Base-by-base conservation (phyloP, 2,797 vertebrate species). In the Aulostomus chinensis region DNA sequence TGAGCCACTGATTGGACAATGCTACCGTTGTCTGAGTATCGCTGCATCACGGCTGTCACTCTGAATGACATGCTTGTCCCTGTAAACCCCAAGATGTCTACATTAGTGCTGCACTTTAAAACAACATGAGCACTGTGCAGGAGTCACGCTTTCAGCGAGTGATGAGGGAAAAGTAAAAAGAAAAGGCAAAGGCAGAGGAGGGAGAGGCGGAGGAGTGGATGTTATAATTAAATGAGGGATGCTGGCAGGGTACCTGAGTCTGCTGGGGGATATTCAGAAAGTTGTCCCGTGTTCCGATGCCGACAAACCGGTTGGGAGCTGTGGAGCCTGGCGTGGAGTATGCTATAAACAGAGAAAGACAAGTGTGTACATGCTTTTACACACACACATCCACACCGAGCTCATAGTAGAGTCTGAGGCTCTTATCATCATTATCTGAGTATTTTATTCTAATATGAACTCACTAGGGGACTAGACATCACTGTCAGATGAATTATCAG, bases 251-350 rank as follows among this genome's bases (percentile, higher is more conserved):
- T 92, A 96, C 95, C 94, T 96, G 95, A 86, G 95, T 93, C 92
- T 97, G 95, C 91, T 95, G 95, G 86, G 94, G 94, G 91, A 94
- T 93, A 93, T 94, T 95, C 92, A 96, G 93, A 96, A 97, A 96
- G 95, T 97, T 96, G 94, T 95, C 94, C 94, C 94, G 94, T 95
- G 95, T 92, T 96, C 94, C 95, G 94, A 97, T 95, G 94, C 94
- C 90, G 95, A 96, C 95, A 96, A 96, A 94, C 94, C 95, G 93
- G 95, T 95, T 95, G 93, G 95, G 91, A 95, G 95, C 89, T 94
- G 95, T 84, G 94, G 95, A 89, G 94, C 93, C 93, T 95, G 95
- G 89, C 94, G 95, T 89, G 93, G 95, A 86, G 94, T 96, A 95
- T 95, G 95, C 95, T 96, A 89, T 35, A 79, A 80, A 89, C 65